These are phyloP conservation scores for Rotaria macrura DNA, from an alignment of 2,888 invertebrate species.

Conservation along the genomic window DNA sequence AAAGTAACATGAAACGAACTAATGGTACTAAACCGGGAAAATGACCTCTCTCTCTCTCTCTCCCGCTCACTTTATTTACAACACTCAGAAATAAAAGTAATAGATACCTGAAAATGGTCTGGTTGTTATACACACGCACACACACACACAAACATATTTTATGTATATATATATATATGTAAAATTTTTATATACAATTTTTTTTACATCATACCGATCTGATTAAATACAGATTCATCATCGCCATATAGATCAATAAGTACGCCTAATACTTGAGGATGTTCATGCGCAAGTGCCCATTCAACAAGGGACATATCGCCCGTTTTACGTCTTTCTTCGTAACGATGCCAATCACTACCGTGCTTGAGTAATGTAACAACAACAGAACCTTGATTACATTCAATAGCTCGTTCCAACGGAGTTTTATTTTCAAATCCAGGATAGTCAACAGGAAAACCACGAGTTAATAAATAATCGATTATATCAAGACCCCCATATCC, in stretches of 20 bases:
- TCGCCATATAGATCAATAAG: slow-evolving; percentile 17
- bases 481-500: background rate
- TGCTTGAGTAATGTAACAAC: background rate
- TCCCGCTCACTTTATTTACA: background rate
- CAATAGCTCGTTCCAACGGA: slow-evolving; percentile 15
- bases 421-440: slow-evolving; percentile 8
- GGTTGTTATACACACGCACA: background rate
- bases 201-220: background rate
- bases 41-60: background rate
- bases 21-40: slow-evolving; percentile 12
- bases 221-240: slow-evolving; percentile 18
- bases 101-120: slow-evolving; percentile 7
- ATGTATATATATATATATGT: background rate
- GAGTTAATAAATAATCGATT: background rate
- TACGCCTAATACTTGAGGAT: slow-evolving; percentile 13
- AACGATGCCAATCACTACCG: background rate
- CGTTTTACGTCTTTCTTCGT: background rate
- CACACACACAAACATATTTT: background rate
- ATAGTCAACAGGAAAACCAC: slow-evolving; percentile 16
- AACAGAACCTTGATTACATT: slow-evolving; percentile 4
- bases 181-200: background rate
- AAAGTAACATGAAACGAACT: background rate
- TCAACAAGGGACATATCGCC: background rate
- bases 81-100: background rate
- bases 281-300: background rate